Base-by-base conservation (phyloP, 2,888 invertebrate species). In the Pristionchus fissidentatus region DNA sequence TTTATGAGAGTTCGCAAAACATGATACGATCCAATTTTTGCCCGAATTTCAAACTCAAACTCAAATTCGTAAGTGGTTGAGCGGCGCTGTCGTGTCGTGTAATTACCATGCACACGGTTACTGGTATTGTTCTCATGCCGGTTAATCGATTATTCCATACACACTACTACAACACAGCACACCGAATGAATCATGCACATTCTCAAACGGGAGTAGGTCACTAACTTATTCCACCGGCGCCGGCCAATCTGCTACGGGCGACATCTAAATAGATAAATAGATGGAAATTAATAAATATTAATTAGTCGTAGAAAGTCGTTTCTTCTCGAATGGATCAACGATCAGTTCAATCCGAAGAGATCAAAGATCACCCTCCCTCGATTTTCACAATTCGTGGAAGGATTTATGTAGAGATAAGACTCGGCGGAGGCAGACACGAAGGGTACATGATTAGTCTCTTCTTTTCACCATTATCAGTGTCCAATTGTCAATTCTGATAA, bases 191-290 rank as follows among this genome's bases (percentile, higher is more conserved):
- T 70, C 70, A 70, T 70, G n/a, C 70, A n/a, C n/a, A n/a, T n/a
- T 32, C 43, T 41, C 26, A 70, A 41, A 70, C n/a, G 70, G 22
- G 70, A 26, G 41, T 70, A n/a, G n/a, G n/a, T n/a, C n/a, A 77
- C 77, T 77, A 26, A 77, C 77, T 52, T 77, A 77, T 52, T 49
- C 77, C 77, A 49, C 77, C 77, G 77, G 32, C 19, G 46, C 49
- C 7, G 70, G 41, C 43, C 26, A 38, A 35, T 66, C 66, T 35
- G 38, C 38, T 70, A 41, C 70, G 70, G 38, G 41, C 41, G 70
- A 41, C n/a, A 70, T 70, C 70, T 70, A 70, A 70, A 70, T 22
- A 70, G 41, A 62, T 32, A 19, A 70, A 41, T n/a, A 70, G n/a
- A 70, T 70, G 8, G 26, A 70, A 19, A 66, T 66, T n/a, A n/a